Evolutionary conservation across 2,113 vertebrate species (phyloP), one percentile per base, ranked within the genome.

Genomic region (Balaeniceps rex): DNA sequence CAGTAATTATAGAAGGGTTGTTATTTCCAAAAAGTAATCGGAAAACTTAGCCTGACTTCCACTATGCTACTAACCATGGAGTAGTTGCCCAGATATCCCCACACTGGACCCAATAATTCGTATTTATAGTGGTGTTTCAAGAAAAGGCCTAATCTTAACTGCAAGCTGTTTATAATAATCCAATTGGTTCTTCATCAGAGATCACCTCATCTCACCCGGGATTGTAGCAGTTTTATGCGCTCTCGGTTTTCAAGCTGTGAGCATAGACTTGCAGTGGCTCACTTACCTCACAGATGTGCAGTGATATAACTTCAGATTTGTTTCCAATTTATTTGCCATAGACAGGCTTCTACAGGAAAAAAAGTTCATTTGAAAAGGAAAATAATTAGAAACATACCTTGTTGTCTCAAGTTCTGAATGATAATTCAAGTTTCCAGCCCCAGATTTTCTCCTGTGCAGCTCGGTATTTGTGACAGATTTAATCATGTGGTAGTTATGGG

Each of bases 121-220:
- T 72, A 38, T 75, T 88, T 81, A 63, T 78, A 61, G 38, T 23
- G 26, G 13, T 36, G 12, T 81, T 94, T 81, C 65, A 92, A 72
- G 72, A 92, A 88, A 71, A 93, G 25, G 4, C 34, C 34, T 68
- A 57, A 81, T 72, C 65, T 79, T 51, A 83, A 83, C 42, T 66
- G 44, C 40, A 76, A 66, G 81, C 91, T 95, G 95, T 97, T 97
- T 87, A 94, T 83, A 94, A 65, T 95, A 89, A 95, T 97, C 95
- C 79, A 89, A 77, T 95, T 91, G 84, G 34, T 93, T 57, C 66
- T 95, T 85, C 66, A 40, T 96, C 92, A 93, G 66, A 79, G 78
- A 69, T 87, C 94, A 96, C 93, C 85, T 96, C 87, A 72, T 96
- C 85, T 91, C 78, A 92, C 86, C 90, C 90, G 72, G 84, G 69